Evolutionary conservation across 2,113 vertebrate species (phyloP), one percentile per base, ranked within the genome.

Genomic region (Orycteropus afer): DNA sequence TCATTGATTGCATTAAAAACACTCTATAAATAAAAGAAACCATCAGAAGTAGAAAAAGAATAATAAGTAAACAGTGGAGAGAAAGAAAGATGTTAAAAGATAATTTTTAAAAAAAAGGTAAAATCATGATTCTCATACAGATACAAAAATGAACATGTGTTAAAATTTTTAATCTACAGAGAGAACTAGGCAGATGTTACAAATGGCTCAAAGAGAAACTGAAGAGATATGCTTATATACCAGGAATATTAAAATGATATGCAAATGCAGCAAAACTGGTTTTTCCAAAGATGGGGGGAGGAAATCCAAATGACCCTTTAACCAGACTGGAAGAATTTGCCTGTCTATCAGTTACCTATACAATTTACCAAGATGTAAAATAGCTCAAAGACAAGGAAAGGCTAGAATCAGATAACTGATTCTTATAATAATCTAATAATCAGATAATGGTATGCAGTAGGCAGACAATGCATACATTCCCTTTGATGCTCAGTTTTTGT

Each of bases 321-420:
- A 53, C 4, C 34, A 90, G 49, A 83, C 25, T 27, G 18, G 42
- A 83, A 82, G 12, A 14, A 82, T 94, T 77, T 94, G 82, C 89
- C 49, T 73, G 88, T 93, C 80, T 87, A 5, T 87, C 51, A 73
- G 61, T 90, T 92, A 77, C 77, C 89, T 81, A n/a, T n/a, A 1
- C 63, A 29, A 80, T 14, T 13, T 2, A 45, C 4, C n/a, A 51
- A 73, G 59, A 34, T 93, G 63, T 81, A 74, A 88, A 92, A 78
- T 23, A 78, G 37, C 53, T 78, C 67, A 77, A 71, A 79, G n/a
- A 80, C 59, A 47, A 29, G 10, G 23, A 77, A 59, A 88, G 73
- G 1, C 14, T 59, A 34, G n/a, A 59, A 29, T 88, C 92, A 57
- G 69, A 40, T n/a, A 74, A 37, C 20, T 59, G 63, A 49, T n/a